A percentile compares a stretch with the other conserved stretches of the same genome.
Conservation (phyloP, 2,888 invertebrate species). For the Sipha maydis region DNA sequence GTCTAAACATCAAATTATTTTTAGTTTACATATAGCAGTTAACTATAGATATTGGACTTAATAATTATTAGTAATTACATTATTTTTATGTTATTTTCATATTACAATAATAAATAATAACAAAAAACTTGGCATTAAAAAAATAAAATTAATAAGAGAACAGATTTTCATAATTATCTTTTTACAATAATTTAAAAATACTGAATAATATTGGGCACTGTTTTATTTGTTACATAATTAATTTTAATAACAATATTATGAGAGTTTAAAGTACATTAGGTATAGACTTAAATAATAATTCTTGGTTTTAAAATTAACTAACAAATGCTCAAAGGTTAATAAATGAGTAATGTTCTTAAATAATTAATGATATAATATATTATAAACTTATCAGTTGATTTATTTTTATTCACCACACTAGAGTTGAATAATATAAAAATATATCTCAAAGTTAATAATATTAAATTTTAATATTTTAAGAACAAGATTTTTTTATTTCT, state of each 20-base stretch:
- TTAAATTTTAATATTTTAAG: not conserved
- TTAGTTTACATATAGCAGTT: too few relatives aligned
- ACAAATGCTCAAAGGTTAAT: slow-evolving; percentile 40
- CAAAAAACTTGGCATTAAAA: too few relatives aligned
- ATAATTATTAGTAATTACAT: too few relatives aligned
- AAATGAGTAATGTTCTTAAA: slow-evolving; percentile 21
- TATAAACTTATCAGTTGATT: slow-evolving; percentile 10
- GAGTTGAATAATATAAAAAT: not conserved
- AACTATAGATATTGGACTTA: too few relatives aligned
- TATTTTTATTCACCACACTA: not conserved
- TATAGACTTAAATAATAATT: not conserved
- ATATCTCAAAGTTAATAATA: not conserved
- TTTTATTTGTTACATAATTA: not conserved
- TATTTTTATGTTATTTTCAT: too few relatives aligned
- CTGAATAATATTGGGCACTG: not conserved
- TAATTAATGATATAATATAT: slow-evolving; percentile 37
- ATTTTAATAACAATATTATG: not conserved
- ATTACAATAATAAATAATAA: too few relatives aligned
- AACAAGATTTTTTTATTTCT: not conserved
- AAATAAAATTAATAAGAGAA: too few relatives aligned
- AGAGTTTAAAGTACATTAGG: slow-evolving; percentile 41
- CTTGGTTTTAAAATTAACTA: slow-evolving; percentile 5
- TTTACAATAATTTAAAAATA: not conserved
- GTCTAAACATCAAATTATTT: too few relatives aligned
- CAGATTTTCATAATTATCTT: too few relatives aligned